Evolutionary conservation across 2,113 vertebrate species (phyloP).

Genomic region (Oxyura jamaicensis): DNA sequence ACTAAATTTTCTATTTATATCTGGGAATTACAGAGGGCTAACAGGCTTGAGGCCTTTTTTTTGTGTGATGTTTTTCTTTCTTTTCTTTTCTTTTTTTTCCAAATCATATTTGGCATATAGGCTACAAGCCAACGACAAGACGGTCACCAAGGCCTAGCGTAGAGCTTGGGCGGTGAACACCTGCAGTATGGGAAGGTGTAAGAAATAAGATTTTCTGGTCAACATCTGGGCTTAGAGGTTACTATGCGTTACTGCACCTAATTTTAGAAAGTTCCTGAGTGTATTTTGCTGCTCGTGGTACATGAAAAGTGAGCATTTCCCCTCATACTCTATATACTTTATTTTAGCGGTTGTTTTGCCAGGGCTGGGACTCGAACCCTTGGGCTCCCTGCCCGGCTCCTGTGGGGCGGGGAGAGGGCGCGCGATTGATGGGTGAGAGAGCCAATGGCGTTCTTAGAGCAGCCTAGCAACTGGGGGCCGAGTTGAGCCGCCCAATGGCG

Average conservation of each 20-base stretch:
- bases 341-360: accelerated
- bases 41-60: background rate
- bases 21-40: background rate
- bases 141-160: background rate
- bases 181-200: background rate
- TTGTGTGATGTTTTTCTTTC: too few species aligned
- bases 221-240: too few species aligned
- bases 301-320: background rate
- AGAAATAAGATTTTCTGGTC: background rate
- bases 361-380: background rate
- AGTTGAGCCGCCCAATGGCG: background rate
- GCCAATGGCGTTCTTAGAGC: background rate
- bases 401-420: background rate
- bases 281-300: background rate
- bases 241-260: background rate
- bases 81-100: background rate
- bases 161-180: background rate
- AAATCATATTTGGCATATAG: background rate
- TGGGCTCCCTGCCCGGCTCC: accelerated
- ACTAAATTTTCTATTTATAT: background rate
- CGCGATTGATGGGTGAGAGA: background rate
- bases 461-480: constrained; percentile 43
- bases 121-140: background rate
- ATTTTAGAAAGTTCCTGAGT: background rate
- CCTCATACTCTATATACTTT: accelerated